Percentiles rank a stretch among this genome's conserved stretches.
These are phyloP conservation scores for Pterocles orientalis DNA, from an alignment of 2,113 vertebrate genomes.

Conservation along the genomic window DNA sequence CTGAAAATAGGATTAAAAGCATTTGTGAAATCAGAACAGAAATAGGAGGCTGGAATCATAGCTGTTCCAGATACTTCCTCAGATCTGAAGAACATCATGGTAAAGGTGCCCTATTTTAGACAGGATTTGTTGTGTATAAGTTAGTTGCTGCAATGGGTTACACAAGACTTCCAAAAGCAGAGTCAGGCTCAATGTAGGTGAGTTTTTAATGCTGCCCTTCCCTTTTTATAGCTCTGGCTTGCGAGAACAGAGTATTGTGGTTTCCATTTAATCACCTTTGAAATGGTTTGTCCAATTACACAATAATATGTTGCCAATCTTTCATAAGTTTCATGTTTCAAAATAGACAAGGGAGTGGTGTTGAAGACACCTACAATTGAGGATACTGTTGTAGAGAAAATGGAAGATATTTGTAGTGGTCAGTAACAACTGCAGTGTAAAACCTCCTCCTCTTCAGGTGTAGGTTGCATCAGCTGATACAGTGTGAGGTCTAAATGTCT, in stretches of 20 bases:
- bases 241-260: background rate
- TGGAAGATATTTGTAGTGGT: background rate
- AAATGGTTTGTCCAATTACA: conserved; percentile 53
- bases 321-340: conserved; percentile 47
- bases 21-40: background rate
- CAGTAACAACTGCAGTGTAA: background rate
- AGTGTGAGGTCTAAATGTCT: background rate
- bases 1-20: background rate
- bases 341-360: conserved; percentile 47
- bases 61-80: background rate
- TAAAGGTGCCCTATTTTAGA: background rate
- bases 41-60: background rate
- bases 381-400: background rate
- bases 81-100: background rate
- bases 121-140: background rate
- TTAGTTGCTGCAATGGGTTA: conserved; percentile 28
- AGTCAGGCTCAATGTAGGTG: conserved; percentile 2
- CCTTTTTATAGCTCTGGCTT: conserved; percentile 30
- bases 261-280: conserved; percentile 22
- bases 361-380: background rate
- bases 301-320: conserved; percentile 8
- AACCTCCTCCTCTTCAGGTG: background rate
- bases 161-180: conserved; percentile 17
- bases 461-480: background rate
- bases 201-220: conserved; percentile 52